phyloP scores from a whole-genome alignment of 2,797 vertebrate species.

The Tapera naevia region DNA sequence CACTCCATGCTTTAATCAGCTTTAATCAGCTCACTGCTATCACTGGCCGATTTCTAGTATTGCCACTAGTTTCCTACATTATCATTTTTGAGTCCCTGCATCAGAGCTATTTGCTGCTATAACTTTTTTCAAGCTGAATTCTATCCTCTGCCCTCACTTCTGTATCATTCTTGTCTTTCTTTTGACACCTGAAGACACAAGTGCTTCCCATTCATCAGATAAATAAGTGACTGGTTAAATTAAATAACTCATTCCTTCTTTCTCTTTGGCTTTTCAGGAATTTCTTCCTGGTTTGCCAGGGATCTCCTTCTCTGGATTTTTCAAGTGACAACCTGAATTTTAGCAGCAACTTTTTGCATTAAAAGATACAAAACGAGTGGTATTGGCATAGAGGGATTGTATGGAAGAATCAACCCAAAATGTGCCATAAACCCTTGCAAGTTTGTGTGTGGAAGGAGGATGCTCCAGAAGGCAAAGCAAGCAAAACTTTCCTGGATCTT shows the following conservation, averaged over 20 bases:
- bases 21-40: neutral
- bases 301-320: neutral
- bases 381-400: neutral
- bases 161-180: neutral
- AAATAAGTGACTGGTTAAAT: neutral
- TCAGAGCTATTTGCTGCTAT: neutral
- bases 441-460: accelerated
- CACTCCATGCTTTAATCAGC: neutral
- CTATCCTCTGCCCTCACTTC: neutral
- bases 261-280: neutral
- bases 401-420: neutral
- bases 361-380: neutral
- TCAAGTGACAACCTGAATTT: neutral
- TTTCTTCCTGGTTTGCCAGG: neutral
- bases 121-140: neutral
- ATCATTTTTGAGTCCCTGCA: neutral
- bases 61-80: neutral
- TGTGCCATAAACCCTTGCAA: accelerated
- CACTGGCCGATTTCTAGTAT: neutral
- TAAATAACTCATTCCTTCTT: neutral
- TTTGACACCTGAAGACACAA: neutral
- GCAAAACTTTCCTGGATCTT: neutral
- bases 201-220: neutral
- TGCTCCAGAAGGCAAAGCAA: neutral
- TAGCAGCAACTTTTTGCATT: neutral